These are phyloP conservation scores for Agrypnia vestita DNA, from an alignment of 1,140 invertebrate genomes.

Conservation along the genomic window DNA sequence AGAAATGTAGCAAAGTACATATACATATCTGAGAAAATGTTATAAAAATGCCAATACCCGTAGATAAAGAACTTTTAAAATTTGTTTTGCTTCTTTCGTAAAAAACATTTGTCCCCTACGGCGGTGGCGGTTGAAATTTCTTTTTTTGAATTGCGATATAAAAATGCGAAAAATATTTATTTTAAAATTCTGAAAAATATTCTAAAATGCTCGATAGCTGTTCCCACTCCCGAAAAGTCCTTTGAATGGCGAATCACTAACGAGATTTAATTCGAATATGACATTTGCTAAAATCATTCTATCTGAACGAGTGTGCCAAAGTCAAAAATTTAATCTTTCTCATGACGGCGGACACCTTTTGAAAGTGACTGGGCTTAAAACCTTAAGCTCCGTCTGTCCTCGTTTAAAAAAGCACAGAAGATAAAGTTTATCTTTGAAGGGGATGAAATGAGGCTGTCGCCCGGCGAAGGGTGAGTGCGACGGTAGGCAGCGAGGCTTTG, in stretches of 20 bases:
- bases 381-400: constrained; percentile 11
- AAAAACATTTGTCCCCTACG: no score
- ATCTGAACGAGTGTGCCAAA: background rate
- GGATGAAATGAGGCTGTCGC: background rate
- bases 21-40: no score
- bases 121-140: no score
- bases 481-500: no score
- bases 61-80: no score
- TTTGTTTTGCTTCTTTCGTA: no score
- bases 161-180: no score
- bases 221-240: background rate
- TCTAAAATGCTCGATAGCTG: background rate
- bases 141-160: no score
- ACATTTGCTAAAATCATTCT: background rate
- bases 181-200: background rate
- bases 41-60: no score
- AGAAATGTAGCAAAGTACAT: no score
- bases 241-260: constrained; percentile 9
- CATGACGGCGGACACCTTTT: background rate
- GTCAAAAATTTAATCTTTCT: constrained; percentile 28
- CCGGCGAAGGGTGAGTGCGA: no score
- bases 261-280: constrained; percentile 15
- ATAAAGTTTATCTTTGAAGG: constrained; percentile 27
- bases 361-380: background rate
- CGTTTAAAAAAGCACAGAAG: constrained; percentile 35